These are phyloP conservation scores for Peromyscus nudipes DNA, from an alignment of 2,797 vertebrate genomes.

Conservation along the genomic window DNA sequence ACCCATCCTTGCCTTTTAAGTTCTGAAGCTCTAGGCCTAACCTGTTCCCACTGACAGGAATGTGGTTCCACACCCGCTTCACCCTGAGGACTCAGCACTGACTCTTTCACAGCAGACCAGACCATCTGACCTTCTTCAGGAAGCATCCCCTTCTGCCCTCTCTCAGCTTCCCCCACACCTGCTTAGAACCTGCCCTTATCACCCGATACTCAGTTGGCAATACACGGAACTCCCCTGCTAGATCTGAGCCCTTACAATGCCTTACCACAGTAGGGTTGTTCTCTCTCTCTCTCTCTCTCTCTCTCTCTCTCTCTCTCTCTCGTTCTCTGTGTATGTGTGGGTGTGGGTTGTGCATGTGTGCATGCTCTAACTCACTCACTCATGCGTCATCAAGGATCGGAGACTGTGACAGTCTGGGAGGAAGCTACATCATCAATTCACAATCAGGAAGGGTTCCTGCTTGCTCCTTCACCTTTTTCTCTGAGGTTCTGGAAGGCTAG, in stretches of 20 bases:
- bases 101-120: not conserved
- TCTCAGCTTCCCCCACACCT: not conserved
- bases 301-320: not conserved
- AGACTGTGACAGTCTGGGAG: not conserved
- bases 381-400: not conserved
- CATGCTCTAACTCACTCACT: not conserved
- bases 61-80: not conserved
- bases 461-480: not conserved
- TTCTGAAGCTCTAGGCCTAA: not conserved
- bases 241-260: fast-evolving
- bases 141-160: not conserved
- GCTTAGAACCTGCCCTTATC: not conserved
- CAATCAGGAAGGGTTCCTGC: not conserved
- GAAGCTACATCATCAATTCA: not conserved
- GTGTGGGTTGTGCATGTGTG: fast-evolving
- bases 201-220: not conserved
- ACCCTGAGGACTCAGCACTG: not conserved
- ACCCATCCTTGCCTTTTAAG: not conserved
- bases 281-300: not conserved
- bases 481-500: not conserved
- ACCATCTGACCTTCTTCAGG: not conserved
- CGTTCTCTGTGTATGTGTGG: fast-evolving
- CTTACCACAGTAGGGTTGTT: too few relatives aligned
- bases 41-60: not conserved
- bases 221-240: not conserved